Conservation (phyloP, 2,888 invertebrate species). For the Nomada fucata region DNA sequence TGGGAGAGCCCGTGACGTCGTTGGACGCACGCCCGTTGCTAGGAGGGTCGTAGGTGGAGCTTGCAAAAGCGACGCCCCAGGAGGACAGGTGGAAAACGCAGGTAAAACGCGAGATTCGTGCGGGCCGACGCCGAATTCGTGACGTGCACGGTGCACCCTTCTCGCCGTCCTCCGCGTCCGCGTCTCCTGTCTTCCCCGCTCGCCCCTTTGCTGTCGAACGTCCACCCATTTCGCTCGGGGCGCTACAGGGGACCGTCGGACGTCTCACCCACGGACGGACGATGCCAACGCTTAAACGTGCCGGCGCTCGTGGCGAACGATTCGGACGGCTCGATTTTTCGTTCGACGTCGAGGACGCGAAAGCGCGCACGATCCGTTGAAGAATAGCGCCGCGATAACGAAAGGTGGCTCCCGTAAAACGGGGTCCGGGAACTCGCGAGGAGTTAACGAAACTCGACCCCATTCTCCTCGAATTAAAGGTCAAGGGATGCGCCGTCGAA, state of each 20-base stretch:
- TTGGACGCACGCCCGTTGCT: conserved; percentile 79
- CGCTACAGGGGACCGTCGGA: conserved; percentile 1
- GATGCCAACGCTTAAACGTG: conserved; percentile 53
- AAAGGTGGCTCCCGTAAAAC: not conserved
- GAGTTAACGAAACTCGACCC: conserved; percentile 1
- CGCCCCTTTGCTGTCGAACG: conserved; percentile 38
- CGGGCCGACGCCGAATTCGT: conserved; percentile 66
- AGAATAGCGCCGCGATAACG: not conserved
- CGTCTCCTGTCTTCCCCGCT: conserved; percentile 21
- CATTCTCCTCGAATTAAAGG: not conserved
- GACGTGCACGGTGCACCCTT: conserved; percentile 62
- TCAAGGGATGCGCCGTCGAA: conserved; percentile 40
- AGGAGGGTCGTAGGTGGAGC: conserved; percentile 83
- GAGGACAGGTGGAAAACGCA: conserved; percentile 83
- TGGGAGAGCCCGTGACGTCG: conserved; percentile 78
- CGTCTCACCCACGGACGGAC: conserved; percentile 43
- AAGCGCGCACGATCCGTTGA: too few species aligned
- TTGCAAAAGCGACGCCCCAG: conserved; percentile 79
- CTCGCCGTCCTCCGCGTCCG: conserved; percentile 1
- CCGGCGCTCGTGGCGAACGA: conserved; percentile 43
- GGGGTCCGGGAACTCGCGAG: not conserved
- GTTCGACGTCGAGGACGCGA: conserved; percentile 11
- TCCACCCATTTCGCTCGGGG: conserved; percentile 35
- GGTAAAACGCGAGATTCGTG: conserved; percentile 74
- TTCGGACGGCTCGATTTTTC: conserved; percentile 5